Conservation (phyloP, 2,888 invertebrate species). For the Tolmerus cingulatus region DNA sequence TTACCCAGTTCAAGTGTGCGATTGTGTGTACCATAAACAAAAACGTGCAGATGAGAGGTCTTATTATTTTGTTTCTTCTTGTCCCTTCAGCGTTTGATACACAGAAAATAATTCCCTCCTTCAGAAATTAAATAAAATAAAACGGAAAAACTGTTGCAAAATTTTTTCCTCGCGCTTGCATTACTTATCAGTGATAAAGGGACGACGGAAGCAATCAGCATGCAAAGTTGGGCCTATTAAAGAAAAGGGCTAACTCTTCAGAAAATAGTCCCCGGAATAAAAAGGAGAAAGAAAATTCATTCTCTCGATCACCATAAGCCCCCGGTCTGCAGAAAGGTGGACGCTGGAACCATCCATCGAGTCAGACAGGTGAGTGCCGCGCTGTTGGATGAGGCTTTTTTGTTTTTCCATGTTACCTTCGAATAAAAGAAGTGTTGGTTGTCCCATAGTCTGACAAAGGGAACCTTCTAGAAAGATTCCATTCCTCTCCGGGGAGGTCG, state of each 20-base stretch:
- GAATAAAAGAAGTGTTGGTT: not conserved
- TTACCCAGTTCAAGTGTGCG: not conserved
- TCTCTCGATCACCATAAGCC: not conserved
- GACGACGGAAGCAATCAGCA: not conserved
- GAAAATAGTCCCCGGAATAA: not conserved
- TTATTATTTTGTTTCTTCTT: not conserved
- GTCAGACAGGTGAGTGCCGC: not conserved
- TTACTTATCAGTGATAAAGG: not conserved
- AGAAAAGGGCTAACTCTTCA: not conserved
- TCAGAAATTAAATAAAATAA: not conserved
- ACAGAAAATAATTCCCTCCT: not conserved
- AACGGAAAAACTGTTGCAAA: not conserved
- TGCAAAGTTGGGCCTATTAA: not conserved
- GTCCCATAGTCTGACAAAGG: not conserved
- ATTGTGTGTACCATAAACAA: conserved; percentile 22
- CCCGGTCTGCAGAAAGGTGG: not conserved
- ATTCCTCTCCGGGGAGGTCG: not conserved
- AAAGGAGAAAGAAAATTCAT: not conserved
- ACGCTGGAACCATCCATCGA: not conserved
- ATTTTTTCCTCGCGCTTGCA: not conserved
- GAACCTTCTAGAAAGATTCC: not conserved
- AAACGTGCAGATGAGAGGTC: conserved; percentile 19
- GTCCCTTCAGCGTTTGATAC: not conserved
- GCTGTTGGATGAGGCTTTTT: not conserved
- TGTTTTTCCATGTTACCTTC: not conserved